Conservation (phyloP, 2,797 vertebrate genomes). For the Loriculus beryllinus region DNA sequence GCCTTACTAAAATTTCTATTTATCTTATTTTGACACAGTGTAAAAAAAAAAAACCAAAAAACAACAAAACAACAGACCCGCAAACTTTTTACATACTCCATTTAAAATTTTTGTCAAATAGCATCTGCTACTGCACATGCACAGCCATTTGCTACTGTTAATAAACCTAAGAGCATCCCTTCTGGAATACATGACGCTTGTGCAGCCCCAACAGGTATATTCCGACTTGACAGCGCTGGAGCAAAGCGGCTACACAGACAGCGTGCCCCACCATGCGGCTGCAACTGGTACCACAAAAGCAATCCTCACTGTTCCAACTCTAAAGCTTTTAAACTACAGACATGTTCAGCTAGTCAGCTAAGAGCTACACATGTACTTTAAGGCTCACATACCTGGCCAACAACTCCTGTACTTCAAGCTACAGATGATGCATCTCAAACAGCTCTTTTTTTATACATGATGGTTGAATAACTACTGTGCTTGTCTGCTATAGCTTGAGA, state of each 20-base stretch:
- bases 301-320: neutral
- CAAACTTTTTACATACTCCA: neutral
- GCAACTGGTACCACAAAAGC: accelerated
- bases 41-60: too few relatives aligned
- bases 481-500: neutral
- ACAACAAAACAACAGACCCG: neutral
- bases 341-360: accelerated
- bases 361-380: neutral
- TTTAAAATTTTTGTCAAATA: too few relatives aligned
- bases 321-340: neutral
- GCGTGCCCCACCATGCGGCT: conserved; percentile 48
- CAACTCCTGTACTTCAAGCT: neutral
- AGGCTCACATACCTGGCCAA: accelerated
- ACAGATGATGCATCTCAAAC: neutral
- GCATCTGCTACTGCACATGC: accelerated
- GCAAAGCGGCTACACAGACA: neutral
- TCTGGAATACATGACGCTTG: accelerated
- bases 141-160: neutral
- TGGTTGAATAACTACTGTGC: neutral
- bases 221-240: accelerated
- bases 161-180: neutral
- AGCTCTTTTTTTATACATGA: accelerated
- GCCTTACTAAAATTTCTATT: neutral
- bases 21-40: neutral
- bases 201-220: neutral